Evolutionary conservation across 2,113 vertebrate species (phyloP).

Genomic region (Phylloscopus trochiloides): DNA sequence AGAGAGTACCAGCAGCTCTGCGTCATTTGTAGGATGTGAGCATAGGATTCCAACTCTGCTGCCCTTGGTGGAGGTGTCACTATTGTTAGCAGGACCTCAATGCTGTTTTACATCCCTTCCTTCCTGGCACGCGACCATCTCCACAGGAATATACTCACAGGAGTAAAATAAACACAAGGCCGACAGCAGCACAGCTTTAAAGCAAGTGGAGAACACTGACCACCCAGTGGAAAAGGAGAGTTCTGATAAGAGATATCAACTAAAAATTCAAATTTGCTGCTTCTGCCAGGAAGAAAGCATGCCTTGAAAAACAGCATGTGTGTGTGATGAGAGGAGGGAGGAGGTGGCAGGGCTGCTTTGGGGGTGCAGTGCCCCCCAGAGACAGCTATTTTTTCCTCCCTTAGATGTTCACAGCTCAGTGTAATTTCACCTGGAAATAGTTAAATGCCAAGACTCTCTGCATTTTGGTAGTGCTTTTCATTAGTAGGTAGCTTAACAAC

Average conservation of each 20-base stretch:
- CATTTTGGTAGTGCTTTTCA: not conserved
- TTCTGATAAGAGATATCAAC: not conserved
- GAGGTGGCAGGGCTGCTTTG: not conserved
- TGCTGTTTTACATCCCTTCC: not conserved
- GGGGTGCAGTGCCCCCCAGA: not conserved
- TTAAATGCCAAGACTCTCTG: not conserved
- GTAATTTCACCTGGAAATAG: not conserved
- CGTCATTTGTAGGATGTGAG: not conserved
- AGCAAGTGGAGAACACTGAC: not conserved
- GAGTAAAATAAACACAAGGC: not conserved
- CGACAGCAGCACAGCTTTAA: not conserved
- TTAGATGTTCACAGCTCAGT: not conserved
- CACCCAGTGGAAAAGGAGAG: not conserved
- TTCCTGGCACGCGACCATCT: not conserved
- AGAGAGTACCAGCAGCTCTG: not conserved
- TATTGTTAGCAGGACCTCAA: not conserved
- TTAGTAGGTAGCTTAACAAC: not conserved
- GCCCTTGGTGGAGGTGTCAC: not conserved
- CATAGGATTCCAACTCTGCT: not conserved
- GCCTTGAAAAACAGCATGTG: accelerated
- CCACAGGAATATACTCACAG: not conserved
- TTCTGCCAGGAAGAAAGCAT: not conserved
- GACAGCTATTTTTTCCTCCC: not conserved
- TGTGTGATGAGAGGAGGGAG: not conserved
- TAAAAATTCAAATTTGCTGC: not conserved